Conservation (phyloP, 2,888 invertebrate genomes). For the Phymatocera aterrima region DNA sequence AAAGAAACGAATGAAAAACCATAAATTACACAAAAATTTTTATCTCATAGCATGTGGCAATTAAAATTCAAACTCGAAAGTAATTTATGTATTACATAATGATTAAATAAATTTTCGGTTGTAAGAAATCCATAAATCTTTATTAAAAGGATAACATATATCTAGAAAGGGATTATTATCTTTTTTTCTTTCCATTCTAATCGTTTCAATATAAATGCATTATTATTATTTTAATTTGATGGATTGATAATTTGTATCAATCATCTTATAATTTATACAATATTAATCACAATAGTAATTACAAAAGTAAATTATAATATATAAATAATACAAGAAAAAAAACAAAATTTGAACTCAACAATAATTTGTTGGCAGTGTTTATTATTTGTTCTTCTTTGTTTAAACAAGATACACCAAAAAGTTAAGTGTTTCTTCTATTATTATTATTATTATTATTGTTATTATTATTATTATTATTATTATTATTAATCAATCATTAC, state of each 20-base stretch:
- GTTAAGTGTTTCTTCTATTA: conserved; percentile 42
- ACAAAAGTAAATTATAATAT: conserved; percentile 48
- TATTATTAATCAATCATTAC: conserved; percentile 51
- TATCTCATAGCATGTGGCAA: background rate
- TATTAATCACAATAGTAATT: conserved; percentile 48
- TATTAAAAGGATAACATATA: conserved; percentile 62
- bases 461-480: conserved; percentile 49
- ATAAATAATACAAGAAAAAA: conserved; percentile 55
- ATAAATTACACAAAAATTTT: background rate
- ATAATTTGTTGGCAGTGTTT: conserved; percentile 68
- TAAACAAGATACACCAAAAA: conserved; percentile 50
- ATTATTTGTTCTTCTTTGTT: too few relatives aligned
- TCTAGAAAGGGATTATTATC: conserved; percentile 50
- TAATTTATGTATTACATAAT: background rate
- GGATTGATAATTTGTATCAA: conserved; percentile 26
- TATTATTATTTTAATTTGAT: conserved; percentile 49
- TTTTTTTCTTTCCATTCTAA: too few relatives aligned
- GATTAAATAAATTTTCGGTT: background rate
- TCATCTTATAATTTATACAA: conserved; percentile 44
- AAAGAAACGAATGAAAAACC: background rate
- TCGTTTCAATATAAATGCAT: conserved; percentile 53
- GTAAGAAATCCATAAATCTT: conserved; percentile 52
- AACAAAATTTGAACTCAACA: conserved; percentile 51
- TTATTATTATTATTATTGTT: conserved; percentile 45
- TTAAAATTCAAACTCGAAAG: background rate